Percentiles rank a stretch among this genome's conserved stretches.
Evolutionary conservation across 2,888 invertebrate genomes (phyloP).

Genomic region (Laothoe populi): DNA sequence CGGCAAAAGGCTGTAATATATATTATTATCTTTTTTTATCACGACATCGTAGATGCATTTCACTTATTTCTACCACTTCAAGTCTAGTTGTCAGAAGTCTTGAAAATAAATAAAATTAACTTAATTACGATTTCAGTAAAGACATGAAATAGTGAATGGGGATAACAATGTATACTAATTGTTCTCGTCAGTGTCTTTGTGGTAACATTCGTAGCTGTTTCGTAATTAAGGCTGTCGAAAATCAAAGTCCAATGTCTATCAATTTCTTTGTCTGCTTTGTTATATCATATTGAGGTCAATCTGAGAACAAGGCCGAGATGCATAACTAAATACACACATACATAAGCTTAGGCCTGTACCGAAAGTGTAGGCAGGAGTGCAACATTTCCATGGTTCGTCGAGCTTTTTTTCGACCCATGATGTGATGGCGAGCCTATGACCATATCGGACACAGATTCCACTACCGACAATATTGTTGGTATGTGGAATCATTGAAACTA

Average conservation of each 20-base stretch:
- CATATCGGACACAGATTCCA: no score
- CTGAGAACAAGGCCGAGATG: neutral
- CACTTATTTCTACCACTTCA: neutral
- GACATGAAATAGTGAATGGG: neutral
- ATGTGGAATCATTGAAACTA: no score
- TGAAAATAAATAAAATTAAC: neutral
- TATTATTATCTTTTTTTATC: no score
- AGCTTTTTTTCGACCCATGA: no score
- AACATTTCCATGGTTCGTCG: no score
- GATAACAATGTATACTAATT: slow-evolving; percentile 1
- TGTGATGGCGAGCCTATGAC: no score
- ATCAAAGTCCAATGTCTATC: slow-evolving; percentile 6
- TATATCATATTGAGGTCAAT: slow-evolving; percentile 4
- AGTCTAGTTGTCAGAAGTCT: no score
- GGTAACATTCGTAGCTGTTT: neutral
- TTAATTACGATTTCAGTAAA: neutral
- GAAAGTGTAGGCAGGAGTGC: no score
- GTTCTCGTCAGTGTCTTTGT: slow-evolving; percentile 8
- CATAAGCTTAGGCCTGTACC: no score
- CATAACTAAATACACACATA: neutral
- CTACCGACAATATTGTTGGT: no score
- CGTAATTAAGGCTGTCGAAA: slow-evolving; percentile 2
- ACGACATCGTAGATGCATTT: no score
- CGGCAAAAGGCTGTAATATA: no score
- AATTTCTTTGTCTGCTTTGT: slow-evolving; percentile 6